Evolutionary conservation across 1,140 invertebrate genomes (phyloP), one percentile per base, ranked within the genome.

Genomic region (Drosophila paulistorum): DNA sequence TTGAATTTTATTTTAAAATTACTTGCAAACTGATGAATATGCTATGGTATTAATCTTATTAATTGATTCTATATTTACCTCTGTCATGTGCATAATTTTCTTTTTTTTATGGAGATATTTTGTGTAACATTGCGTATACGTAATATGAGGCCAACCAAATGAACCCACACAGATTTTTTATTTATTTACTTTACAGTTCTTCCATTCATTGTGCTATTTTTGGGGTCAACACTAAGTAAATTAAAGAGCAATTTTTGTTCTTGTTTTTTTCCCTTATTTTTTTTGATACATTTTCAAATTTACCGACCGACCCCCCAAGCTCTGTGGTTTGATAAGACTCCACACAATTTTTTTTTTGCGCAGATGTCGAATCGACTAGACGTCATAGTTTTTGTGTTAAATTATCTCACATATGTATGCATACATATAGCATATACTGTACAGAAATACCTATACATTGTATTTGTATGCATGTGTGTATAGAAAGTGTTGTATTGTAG

Each of bases 361-460:
- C 74, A 77, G 72, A 77, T 77, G 74, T 51, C 45, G 45, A 51
- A 23, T 77, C 69, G 26, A 23, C 23, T 61, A 61, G 74, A 74
- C 74, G 74, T 77, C 74, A 77, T 70, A 65, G 71, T 62, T 76
- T 41, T 37, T 75, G 59, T 42, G 14, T 48, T 65, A 26, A 60
- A 35, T 45, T 74, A 69, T 63, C 20, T 45, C 41, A 26, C 55
- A 58, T 74, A 76, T 68, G 65, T 74, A 76, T 68, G 65, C 58
- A 70, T 51, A 14, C 30, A 65, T 23, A 76, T 39, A 39, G 37
- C 37, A 39, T 11, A 39, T 13, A 39, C 35, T 37, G 35, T 37
- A 11, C 35, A 37, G 0, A 37, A 10, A 37, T 37, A 10, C 35
- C 7, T 10, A 35, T 37, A 37, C 65, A 42, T 26, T 30, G 23